phyloP scores from a whole-genome alignment of 2,888 invertebrate species.

The Poecilobothrus nobilitatus region DNA sequence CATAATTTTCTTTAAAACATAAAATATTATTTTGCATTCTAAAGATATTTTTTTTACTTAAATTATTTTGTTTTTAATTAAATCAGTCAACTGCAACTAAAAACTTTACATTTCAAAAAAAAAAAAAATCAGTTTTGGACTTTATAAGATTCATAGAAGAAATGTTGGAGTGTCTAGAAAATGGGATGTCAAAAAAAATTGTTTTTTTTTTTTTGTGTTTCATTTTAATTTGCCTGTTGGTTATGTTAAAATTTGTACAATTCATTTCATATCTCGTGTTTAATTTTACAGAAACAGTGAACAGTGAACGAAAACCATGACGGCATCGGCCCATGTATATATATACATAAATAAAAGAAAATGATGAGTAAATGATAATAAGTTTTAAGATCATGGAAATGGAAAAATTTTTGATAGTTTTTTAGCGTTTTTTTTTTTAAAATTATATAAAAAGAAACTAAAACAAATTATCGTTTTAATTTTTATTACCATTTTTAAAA shows the following conservation, averaged over 20 bases:
- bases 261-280: neutral
- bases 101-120: too few species aligned
- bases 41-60: too few species aligned
- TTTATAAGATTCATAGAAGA: too few species aligned
- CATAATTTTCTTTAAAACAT: too few species aligned
- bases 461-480: neutral
- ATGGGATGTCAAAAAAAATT: slow-evolving; percentile 4
- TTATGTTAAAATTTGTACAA: neutral
- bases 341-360: neutral
- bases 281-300: neutral
- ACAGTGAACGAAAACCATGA: neutral
- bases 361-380: neutral
- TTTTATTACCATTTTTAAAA: neutral
- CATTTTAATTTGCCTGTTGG: neutral
- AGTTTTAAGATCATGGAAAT: neutral
- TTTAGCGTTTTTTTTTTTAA: too few species aligned
- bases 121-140: too few species aligned
- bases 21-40: too few species aligned
- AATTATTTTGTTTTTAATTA: too few species aligned
- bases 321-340: neutral
- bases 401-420: too few species aligned
- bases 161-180: too few species aligned
- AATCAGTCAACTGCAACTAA: too few species aligned
- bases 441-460: neutral
- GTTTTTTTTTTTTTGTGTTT: too few species aligned